Evolutionary conservation across 1,140 invertebrate species (phyloP).

Genomic region (Diprion similis): DNA sequence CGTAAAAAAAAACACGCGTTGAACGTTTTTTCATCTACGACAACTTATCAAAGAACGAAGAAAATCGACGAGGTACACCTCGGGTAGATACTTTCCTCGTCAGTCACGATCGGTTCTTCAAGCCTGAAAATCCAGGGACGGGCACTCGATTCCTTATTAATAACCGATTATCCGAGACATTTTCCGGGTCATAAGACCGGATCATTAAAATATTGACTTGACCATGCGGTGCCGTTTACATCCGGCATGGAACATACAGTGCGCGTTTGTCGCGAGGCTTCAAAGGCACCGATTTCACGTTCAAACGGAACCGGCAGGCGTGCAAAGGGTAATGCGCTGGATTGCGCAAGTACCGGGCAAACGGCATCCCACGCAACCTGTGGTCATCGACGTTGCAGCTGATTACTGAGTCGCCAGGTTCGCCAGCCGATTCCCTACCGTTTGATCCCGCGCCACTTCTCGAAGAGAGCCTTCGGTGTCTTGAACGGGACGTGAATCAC

Average conservation of each 20-base stretch:
- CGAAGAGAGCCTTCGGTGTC: not conserved
- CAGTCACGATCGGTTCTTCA: conserved; percentile 8
- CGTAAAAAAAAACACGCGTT: no score
- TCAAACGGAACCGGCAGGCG: not conserved
- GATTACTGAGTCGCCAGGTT: not conserved
- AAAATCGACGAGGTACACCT: conserved; percentile 12
- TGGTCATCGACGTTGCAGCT: not conserved
- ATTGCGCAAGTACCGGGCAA: not conserved
- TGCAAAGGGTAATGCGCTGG: not conserved
- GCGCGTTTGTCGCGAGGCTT: not conserved
- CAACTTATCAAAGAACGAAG: not conserved
- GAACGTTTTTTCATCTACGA: no score
- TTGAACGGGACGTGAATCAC: not conserved
- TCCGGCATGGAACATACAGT: no score
- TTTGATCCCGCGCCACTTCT: not conserved
- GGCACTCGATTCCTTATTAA: conserved; percentile 42
- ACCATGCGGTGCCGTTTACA: not conserved
- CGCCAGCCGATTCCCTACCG: not conserved
- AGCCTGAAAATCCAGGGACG: conserved; percentile 35
- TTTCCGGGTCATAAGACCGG: conserved; percentile 44
- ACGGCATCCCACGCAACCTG: not conserved
- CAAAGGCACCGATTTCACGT: not conserved
- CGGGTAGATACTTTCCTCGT: conserved; percentile 13
- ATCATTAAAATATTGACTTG: not conserved
- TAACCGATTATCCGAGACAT: conserved; percentile 45